These are phyloP conservation scores for Anneissia japonica DNA, from an alignment of 35 echinoderm and acorn worm genomes.

Conservation along the genomic window DNA sequence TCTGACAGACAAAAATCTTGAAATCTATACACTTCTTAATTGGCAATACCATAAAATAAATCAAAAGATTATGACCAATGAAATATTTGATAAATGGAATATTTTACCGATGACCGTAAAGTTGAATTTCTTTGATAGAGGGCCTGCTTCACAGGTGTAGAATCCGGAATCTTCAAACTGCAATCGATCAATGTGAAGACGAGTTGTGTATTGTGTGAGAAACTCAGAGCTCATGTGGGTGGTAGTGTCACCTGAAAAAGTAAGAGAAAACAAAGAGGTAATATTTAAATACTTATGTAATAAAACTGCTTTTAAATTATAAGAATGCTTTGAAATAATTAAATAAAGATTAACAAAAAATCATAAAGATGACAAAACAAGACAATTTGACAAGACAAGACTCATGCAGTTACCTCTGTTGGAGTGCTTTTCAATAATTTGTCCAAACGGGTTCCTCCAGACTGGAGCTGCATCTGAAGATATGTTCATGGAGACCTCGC, in stretches of 20 bases:
- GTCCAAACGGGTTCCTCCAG: neutral
- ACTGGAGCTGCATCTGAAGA: neutral
- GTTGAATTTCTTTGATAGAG: neutral
- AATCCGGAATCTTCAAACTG: neutral
- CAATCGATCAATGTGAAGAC: neutral
- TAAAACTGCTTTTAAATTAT: too few species aligned
- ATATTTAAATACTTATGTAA: too few species aligned
- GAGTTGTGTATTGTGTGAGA: neutral
- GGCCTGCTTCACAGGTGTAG: neutral
- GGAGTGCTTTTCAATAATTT: neutral
- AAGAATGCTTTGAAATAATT: too few species aligned
- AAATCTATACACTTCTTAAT: too few species aligned
- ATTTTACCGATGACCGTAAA: neutral
- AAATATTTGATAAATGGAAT: too few species aligned
- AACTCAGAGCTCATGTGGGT: neutral
- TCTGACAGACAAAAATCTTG: too few species aligned
- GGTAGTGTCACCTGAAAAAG: neutral
- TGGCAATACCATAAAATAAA: too few species aligned
- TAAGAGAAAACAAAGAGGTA: too few species aligned
- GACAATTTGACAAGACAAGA: too few species aligned
- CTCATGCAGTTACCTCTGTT: neutral
- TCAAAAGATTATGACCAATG: too few species aligned
- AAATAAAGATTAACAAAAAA: too few species aligned
- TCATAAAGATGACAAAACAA: too few species aligned
- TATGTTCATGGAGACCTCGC: constrained; percentile 52